Conservation (phyloP, 2,797 vertebrate genomes). For the Eulemur albifrons region DNA sequence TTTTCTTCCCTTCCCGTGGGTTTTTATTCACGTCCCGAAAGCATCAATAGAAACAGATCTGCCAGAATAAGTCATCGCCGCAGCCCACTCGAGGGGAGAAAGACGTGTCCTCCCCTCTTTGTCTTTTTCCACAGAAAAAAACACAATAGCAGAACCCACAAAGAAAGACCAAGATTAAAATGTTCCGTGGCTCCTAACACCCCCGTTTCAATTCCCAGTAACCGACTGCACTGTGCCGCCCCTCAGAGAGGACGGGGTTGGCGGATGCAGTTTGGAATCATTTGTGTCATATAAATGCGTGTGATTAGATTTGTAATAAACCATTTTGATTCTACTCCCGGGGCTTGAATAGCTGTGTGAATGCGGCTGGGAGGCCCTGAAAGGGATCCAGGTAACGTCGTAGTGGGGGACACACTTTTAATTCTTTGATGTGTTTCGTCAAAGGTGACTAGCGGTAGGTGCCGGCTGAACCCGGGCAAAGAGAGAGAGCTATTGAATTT, state of each 20-base stretch:
- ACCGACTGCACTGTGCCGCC: slow-evolving; percentile 38
- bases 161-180: slow-evolving; percentile 43
- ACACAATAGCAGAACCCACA: neutral
- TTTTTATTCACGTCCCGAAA: slow-evolving; percentile 65
- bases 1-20: slow-evolving; percentile 9
- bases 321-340: slow-evolving; percentile 49
- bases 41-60: slow-evolving; percentile 47
- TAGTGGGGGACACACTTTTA: neutral
- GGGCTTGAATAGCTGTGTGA: neutral
- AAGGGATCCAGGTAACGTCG: neutral
- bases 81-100: neutral
- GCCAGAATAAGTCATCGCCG: neutral
- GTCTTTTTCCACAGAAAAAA: neutral
- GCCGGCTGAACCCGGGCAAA: neutral
- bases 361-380: neutral
- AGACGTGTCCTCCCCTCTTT: neutral
- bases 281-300: neutral
- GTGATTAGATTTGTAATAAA: slow-evolving; percentile 61
- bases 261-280: slow-evolving; percentile 18
- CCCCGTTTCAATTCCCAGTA: slow-evolving; percentile 42
- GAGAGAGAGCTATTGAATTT: neutral
- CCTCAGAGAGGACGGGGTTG: slow-evolving; percentile 22
- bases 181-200: neutral
- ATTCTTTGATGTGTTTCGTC: neutral
- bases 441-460: neutral